Conservation (phyloP, 2,888 invertebrate genomes). For the Amphipoea oculea region DNA sequence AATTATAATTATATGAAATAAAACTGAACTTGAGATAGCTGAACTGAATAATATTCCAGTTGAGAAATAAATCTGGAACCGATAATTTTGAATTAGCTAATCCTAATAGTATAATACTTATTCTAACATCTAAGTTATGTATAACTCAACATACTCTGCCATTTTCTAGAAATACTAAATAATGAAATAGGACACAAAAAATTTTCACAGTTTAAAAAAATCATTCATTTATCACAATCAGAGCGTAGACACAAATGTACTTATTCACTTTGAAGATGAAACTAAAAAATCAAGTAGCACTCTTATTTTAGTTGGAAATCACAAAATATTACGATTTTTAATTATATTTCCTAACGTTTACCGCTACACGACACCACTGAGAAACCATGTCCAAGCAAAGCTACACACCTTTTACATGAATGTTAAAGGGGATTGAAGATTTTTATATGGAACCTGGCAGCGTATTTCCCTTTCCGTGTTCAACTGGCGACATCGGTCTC, state of each 20-base stretch:
- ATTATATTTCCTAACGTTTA: slow-evolving; percentile 1
- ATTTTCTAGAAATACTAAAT: slow-evolving; percentile 46
- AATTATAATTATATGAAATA: slow-evolving; percentile 21
- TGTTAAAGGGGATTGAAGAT: neutral
- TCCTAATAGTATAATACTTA: slow-evolving; percentile 58
- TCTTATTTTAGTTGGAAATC: slow-evolving; percentile 18
- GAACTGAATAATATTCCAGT: slow-evolving; percentile 34
- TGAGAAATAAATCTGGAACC: slow-evolving; percentile 21
- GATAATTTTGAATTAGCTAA: slow-evolving; percentile 14
- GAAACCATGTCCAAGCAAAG: slow-evolving; percentile 12
- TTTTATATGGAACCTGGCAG: neutral
- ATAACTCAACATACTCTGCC: slow-evolving; percentile 49
- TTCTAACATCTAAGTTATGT: slow-evolving; percentile 44
- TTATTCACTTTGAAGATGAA: slow-evolving; percentile 43
- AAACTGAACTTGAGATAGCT: slow-evolving; percentile 51
- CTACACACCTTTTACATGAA: neutral
- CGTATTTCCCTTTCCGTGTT: no score
- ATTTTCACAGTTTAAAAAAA: slow-evolving; percentile 45
- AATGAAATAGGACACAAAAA: slow-evolving; percentile 55
- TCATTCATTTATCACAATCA: slow-evolving; percentile 64
- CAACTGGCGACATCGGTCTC: no score
- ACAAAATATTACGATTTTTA: slow-evolving; percentile 9
- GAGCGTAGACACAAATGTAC: slow-evolving; percentile 55
- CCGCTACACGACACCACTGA: neutral
- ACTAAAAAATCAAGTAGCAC: slow-evolving; percentile 44